phyloP scores from a whole-genome alignment of 2,113 vertebrate species.

The Bubo scandiacus region DNA sequence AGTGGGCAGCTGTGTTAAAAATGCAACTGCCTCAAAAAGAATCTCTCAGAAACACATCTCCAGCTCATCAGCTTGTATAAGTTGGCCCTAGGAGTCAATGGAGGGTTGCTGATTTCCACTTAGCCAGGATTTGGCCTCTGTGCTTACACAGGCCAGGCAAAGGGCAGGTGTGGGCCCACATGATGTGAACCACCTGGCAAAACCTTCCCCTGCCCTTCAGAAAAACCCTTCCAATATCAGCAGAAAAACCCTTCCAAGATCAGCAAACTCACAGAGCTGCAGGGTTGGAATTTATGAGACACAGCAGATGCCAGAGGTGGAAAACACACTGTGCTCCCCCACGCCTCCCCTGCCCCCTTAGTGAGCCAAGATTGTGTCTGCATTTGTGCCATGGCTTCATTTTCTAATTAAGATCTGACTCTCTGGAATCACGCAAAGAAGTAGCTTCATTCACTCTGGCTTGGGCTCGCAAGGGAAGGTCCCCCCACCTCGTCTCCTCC shows the following conservation, averaged over 20 bases:
- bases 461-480: background rate
- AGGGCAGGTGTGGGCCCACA: background rate
- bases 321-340: background rate
- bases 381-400: background rate
- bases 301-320: background rate
- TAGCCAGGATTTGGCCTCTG: background rate
- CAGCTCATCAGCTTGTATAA: background rate
- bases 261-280: background rate
- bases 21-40: background rate
- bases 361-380: background rate
- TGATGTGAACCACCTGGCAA: fast-evolving
- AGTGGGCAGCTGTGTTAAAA: background rate
- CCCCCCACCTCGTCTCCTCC: background rate
- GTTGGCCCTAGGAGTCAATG: background rate
- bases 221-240: background rate
- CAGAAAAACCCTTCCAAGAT: background rate
- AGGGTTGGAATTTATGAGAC: background rate
- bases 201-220: background rate
- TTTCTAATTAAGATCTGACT: background rate
- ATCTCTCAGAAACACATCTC: background rate
- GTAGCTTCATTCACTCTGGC: background rate
- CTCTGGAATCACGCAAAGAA: background rate
- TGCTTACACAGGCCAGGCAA: background rate
- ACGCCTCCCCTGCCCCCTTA: background rate
- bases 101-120: background rate